A percentile compares a stretch with the other conserved stretches of the same genome.
These are phyloP conservation scores for Apodemus agrarius DNA, from an alignment of 2,797 vertebrate genomes.

Conservation along the genomic window DNA sequence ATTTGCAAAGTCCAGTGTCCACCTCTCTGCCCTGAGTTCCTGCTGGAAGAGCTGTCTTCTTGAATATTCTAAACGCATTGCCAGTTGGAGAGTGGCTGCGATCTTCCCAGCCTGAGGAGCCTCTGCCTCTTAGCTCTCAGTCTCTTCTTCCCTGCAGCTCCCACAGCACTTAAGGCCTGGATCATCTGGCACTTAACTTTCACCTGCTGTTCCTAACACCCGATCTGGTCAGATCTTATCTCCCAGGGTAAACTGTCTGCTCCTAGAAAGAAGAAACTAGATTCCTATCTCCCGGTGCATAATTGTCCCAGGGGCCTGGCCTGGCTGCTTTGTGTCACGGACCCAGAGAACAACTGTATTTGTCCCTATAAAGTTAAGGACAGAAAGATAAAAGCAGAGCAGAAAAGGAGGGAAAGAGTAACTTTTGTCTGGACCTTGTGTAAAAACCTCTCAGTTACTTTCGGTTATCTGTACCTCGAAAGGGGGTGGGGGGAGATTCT, in stretches of 20 bases:
- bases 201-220: conserved; percentile 59
- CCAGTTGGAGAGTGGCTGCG: neutral
- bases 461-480: neutral
- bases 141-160: neutral
- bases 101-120: neutral
- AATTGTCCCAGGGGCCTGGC: conserved; percentile 13
- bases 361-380: conserved; percentile 39
- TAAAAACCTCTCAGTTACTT: neutral
- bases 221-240: conserved; percentile 68
- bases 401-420: neutral
- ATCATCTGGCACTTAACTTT: conserved; percentile 40
- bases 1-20: neutral
- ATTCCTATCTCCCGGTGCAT: conserved; percentile 22
- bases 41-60: accelerated
- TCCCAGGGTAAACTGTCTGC: neutral
- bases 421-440: neutral
- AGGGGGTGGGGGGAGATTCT: conserved; percentile 24
- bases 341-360: neutral
- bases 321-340: neutral
- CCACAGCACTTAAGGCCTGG: neutral
- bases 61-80: accelerated
- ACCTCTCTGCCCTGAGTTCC: neutral
- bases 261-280: conserved; percentile 68
- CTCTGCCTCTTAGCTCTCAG: neutral
- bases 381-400: conserved; percentile 12